Base-by-base conservation (phyloP, 2,888 invertebrate species). In the Allophyes oxyacanthae region DNA sequence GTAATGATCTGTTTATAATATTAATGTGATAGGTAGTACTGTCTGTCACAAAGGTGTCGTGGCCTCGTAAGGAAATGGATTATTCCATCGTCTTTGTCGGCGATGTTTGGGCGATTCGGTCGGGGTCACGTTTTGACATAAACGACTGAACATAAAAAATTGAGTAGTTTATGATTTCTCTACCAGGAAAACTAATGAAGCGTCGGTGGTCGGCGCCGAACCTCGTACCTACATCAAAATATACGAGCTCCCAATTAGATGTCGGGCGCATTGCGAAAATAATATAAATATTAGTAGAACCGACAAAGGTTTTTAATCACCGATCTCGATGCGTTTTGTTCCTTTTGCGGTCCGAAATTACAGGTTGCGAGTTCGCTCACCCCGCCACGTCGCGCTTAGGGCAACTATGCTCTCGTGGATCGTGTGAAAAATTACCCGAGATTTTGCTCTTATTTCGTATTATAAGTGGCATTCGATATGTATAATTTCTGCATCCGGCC, bases 281-380 rank as follows among this genome's bases (percentile, higher is more conserved):
- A 84, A 84, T 94, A 94, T 94, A 93, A 94, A 94, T 94, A 94
- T 94, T 94, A 94, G 94, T 94, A 94, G 93, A 93, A 91, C 94
- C 94, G 94, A 93, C 94, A 94, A 94, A 94, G 92, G 92, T 91
- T 93, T 92, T 92, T 93, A 93, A 94, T 94, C 94, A 92, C 92
- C 90, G 87, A 94, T 94, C 92, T 86, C 85, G 84, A 87, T 89
- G 84, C 86, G 84, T 91, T 87, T 92, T 92, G 86, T 83, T 92
- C 91, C 85, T 94, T 94, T 94, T 94, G 94, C 94, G 94, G 94
- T 94, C 92, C 92, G 81, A 93, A 94, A 93, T 93, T 93, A 90
- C 93, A 90, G 92, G 88, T 90, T 89, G 90, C 83, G 87, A 88
- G 94, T 90, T 93, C 94, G 91, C 85, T 93, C 87, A 94, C 92